Conservation (phyloP, 2,888 invertebrate species). For the Drosophila flavopinicola region DNA sequence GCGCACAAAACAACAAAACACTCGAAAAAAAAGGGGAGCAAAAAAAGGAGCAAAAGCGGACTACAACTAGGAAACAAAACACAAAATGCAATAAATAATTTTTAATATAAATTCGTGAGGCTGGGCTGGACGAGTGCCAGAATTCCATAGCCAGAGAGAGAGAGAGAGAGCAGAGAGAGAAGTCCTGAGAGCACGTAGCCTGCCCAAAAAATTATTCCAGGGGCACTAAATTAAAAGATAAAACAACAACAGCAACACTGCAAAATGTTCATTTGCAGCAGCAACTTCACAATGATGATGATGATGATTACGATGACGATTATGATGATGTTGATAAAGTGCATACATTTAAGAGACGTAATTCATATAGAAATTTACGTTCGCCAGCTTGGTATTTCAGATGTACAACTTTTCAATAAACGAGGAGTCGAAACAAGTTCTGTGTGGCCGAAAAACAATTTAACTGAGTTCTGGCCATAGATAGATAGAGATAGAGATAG, state of each 20-base stretch:
- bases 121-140: conserved; percentile 52
- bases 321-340: conserved; percentile 40
- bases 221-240: conserved; percentile 75
- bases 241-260: conserved; percentile 45
- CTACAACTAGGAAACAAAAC: conserved; percentile 29
- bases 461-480: conserved; percentile 9
- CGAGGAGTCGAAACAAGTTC: conserved; percentile 60
- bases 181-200: conserved; percentile 39
- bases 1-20: conserved; percentile 17
- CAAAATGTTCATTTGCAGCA: conserved; percentile 64
- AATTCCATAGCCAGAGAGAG: conserved; percentile 8
- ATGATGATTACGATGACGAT: background rate
- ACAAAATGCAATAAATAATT: conserved; percentile 77
- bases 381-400: conserved; percentile 34
- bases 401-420: conserved; percentile 73
- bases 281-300: conserved; percentile 1
- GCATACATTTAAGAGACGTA: conserved; percentile 35
- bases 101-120: conserved; percentile 80
- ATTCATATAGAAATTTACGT: conserved; percentile 61
- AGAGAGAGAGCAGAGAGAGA: no score
- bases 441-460: conserved; percentile 65
- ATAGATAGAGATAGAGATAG: background rate
- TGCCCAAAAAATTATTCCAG: conserved; percentile 28
- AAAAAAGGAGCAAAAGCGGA: background rate
- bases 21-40: background rate